Conservation (phyloP, 1,140 invertebrate species). For the Neodiprion fabricii region DNA sequence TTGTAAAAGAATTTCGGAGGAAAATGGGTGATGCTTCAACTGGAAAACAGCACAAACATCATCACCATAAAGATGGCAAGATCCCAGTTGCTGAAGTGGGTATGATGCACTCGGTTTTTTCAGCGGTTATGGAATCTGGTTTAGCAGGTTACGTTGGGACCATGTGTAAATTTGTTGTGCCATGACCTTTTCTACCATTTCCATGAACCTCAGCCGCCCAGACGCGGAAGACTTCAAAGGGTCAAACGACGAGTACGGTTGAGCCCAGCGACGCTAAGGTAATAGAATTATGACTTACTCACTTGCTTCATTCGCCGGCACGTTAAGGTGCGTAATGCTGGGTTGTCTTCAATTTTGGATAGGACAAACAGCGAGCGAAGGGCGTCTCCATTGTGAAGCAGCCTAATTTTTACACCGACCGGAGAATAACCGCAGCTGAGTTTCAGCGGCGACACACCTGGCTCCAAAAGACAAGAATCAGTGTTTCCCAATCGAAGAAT, state of each 20-base stretch:
- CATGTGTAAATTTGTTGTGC: too few species aligned
- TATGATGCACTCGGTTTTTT: too few species aligned
- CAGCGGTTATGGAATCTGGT: too few species aligned
- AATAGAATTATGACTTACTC: too few species aligned
- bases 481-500: constrained; percentile 22
- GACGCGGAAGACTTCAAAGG: neutral
- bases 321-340: too few species aligned
- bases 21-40: neutral
- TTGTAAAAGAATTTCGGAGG: too few species aligned
- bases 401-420: constrained; percentile 21
- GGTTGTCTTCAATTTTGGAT: too few species aligned
- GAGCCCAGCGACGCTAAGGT: neutral
- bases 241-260: neutral
- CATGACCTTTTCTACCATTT: neutral
- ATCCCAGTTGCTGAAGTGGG: too few species aligned
- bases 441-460: constrained; percentile 30
- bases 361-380: neutral
- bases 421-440: constrained; percentile 31
- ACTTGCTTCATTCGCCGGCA: too few species aligned
- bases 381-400: neutral
- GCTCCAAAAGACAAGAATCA: constrained; percentile 29
- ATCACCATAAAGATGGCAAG: neutral
- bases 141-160: too few species aligned
- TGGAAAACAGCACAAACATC: neutral
- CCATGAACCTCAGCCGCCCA: neutral